phyloP scores from a whole-genome alignment of 2,113 vertebrate species.

The Pelobates fuscus region DNA sequence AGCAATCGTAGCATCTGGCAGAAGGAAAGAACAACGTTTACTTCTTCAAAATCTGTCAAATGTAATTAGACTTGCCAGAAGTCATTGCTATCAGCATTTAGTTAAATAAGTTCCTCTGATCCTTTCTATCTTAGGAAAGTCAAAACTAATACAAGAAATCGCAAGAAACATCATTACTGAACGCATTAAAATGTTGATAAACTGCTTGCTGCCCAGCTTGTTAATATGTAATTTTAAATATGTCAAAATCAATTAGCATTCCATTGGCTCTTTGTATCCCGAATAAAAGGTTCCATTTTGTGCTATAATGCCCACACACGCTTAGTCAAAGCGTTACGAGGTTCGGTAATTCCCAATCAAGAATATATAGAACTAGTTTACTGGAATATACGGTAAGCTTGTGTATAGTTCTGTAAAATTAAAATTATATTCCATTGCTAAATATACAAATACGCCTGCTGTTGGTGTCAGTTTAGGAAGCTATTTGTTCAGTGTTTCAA shows the following conservation, averaged over 20 bases:
- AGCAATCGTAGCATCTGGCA: slow-evolving; percentile 67
- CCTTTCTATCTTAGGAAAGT: slow-evolving; percentile 56
- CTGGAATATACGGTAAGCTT: neutral
- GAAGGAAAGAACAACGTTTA: slow-evolving; percentile 55
- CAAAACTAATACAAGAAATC: slow-evolving; percentile 49
- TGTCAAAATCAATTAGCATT: slow-evolving; percentile 40
- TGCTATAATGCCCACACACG: slow-evolving; percentile 5
- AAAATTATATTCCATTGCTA: too few species aligned
- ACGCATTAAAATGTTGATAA: slow-evolving; percentile 46
- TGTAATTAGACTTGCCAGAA: slow-evolving; percentile 67
- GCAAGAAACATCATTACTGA: slow-evolving; percentile 49
- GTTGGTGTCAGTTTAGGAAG: too few species aligned
- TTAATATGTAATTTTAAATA: slow-evolving; percentile 43
- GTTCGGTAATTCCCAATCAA: neutral
- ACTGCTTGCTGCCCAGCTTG: slow-evolving; percentile 36
- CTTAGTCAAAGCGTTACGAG: neutral
- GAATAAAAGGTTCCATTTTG: slow-evolving; percentile 33
- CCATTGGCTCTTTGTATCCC: neutral
- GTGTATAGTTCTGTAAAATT: too few species aligned
- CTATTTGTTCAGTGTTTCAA: too few species aligned
- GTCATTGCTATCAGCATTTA: slow-evolving; percentile 60
- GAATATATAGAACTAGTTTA: neutral
- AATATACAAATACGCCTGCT: too few species aligned
- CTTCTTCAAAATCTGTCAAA: slow-evolving; percentile 65
- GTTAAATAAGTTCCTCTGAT: slow-evolving; percentile 63